These are phyloP conservation scores for Prionace glauca DNA, from an alignment of 2,797 vertebrate species.

Conservation along the genomic window DNA sequence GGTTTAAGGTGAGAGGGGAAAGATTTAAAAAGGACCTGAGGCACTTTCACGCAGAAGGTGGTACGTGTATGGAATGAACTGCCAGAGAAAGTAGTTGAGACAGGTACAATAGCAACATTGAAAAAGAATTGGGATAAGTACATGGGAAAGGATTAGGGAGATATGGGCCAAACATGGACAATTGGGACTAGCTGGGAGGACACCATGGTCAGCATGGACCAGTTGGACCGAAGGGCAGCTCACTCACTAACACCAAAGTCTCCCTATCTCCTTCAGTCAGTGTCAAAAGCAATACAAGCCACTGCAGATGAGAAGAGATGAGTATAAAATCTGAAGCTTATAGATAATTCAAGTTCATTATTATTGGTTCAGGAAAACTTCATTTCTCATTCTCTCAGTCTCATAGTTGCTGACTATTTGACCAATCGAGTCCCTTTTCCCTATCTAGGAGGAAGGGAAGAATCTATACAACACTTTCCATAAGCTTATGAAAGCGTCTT, in stretches of 20 bases:
- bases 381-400: neutral
- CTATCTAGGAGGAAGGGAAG: neutral
- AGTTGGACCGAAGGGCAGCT: neutral
- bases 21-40: no score
- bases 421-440: neutral
- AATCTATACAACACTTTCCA: neutral
- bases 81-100: no score
- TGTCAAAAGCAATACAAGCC: neutral
- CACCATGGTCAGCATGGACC: neutral
- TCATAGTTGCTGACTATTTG: neutral
- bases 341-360: neutral
- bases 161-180: no score
- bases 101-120: no score
- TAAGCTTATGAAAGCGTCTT: neutral
- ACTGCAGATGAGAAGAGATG: neutral
- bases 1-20: no score
- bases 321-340: neutral
- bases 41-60: no score
- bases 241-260: neutral
- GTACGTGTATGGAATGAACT: no score
- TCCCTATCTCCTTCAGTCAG: neutral
- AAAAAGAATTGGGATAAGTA: no score
- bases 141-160: no score
- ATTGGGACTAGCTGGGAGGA: no score
- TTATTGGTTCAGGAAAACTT: neutral